Evolutionary conservation across 1,140 invertebrate species (phyloP).

Genomic region (Brachionus koreanus): DNA sequence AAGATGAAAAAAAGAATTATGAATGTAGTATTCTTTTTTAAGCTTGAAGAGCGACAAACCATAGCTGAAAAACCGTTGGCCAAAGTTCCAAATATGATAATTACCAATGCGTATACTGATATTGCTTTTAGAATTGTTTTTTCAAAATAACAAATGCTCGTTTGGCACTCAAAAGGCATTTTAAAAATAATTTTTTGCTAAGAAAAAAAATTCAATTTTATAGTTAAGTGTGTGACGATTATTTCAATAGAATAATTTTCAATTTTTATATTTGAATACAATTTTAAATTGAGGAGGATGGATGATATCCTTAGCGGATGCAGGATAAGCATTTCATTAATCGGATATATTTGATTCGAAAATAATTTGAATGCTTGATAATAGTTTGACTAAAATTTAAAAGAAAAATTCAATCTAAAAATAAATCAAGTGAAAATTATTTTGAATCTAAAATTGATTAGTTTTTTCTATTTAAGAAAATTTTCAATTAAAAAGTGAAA

Average conservation of each 20-base stretch:
- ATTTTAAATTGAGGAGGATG: background rate
- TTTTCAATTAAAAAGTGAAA: too few species aligned
- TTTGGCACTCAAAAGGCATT: background rate
- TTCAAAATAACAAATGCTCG: background rate
- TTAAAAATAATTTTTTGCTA: background rate
- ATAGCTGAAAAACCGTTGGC: background rate
- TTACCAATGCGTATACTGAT: background rate
- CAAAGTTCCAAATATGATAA: background rate
- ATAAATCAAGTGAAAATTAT: too few species aligned
- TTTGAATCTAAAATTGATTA: too few species aligned
- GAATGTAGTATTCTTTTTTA: slow-evolving; percentile 7
- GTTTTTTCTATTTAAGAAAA: too few species aligned
- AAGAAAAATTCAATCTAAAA: too few species aligned
- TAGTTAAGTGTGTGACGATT: too few species aligned
- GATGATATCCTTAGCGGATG: background rate
- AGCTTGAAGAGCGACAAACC: background rate
- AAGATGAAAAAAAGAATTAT: background rate
- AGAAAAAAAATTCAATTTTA: background rate
- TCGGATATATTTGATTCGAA: background rate
- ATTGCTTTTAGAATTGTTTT: background rate
- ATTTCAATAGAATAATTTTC: too few species aligned
- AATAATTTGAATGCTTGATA: background rate
- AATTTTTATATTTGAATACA: background rate
- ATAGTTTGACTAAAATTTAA: too few species aligned
- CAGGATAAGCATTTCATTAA: background rate